phyloP scores from a whole-genome alignment of 2,888 invertebrate genomes.

The Mimumesa dahlbomi region DNA sequence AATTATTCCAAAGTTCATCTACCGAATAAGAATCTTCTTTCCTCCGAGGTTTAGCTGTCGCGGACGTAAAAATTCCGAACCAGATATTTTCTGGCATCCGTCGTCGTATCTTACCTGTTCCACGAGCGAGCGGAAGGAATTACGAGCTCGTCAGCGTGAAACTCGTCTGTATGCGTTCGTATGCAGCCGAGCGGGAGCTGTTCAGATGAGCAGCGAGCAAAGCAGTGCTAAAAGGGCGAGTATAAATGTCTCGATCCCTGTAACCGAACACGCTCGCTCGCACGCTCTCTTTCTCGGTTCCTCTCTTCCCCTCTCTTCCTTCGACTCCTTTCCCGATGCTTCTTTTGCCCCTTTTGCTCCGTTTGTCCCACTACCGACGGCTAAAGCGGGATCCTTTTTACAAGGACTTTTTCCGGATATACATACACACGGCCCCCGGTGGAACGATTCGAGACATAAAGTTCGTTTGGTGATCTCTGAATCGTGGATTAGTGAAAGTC shows the following conservation, averaged over 20 bases:
- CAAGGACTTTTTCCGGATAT: slow-evolving; percentile 4
- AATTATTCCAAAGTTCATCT: no score
- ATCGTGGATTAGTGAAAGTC: not conserved
- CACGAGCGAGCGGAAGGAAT: not conserved
- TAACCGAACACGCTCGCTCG: slow-evolving; percentile 56
- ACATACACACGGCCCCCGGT: no score
- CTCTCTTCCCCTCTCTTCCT: slow-evolving; percentile 7
- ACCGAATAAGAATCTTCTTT: no score
- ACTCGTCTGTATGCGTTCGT: slow-evolving; percentile 11
- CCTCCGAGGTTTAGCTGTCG: no score
- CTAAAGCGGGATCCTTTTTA: slow-evolving; percentile 9
- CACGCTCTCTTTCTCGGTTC: slow-evolving; percentile 26
- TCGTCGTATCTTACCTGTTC: no score
- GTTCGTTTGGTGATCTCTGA: not conserved
- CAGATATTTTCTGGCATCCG: not conserved
- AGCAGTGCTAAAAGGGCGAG: slow-evolving; percentile 56
- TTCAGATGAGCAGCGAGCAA: slow-evolving; percentile 32
- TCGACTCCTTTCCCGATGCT: not conserved
- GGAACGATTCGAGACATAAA: slow-evolving; percentile 3
- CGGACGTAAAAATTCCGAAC: no score
- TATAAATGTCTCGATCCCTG: slow-evolving; percentile 63
- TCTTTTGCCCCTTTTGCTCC: slow-evolving; percentile 1
- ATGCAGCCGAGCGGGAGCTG: slow-evolving; percentile 11
- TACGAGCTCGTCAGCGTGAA: not conserved
- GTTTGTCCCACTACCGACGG: not conserved